A percentile compares a stretch with the other conserved stretches of the same genome.
These are phyloP conservation scores for Plusia festucae DNA, from an alignment of 2,888 invertebrate genomes.

Conservation along the genomic window DNA sequence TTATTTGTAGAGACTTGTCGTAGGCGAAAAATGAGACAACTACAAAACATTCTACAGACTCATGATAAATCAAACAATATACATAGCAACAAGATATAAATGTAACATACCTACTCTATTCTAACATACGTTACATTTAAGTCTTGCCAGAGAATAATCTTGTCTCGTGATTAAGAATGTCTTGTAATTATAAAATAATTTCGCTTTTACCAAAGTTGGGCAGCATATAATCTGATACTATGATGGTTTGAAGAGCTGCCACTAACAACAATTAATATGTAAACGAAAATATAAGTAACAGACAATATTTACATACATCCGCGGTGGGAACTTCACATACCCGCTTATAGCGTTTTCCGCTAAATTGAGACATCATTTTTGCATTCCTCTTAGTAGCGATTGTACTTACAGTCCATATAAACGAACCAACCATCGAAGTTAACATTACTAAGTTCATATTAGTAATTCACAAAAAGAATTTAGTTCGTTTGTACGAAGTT, in stretches of 20 bases:
- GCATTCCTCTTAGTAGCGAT: slow-evolving; percentile 29
- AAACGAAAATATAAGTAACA: slow-evolving; percentile 62
- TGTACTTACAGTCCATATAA: slow-evolving; percentile 39
- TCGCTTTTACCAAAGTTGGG: slow-evolving; percentile 24
- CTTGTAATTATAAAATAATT: slow-evolving; percentile 35
- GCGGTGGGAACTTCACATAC: slow-evolving; percentile 86
- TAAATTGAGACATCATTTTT: slow-evolving; percentile 72
- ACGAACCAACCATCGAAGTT: slow-evolving; percentile 36
- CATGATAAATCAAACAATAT: slow-evolving; percentile 5
- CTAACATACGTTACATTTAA: not conserved
- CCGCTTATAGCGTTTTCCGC: slow-evolving; percentile 79
- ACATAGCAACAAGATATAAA: slow-evolving; percentile 9
- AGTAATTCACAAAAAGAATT: slow-evolving; percentile 11
- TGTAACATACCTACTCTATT: slow-evolving; percentile 7
- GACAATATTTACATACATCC: slow-evolving; percentile 75
- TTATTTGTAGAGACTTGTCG: slow-evolving; percentile 28
- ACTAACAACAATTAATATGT: slow-evolving; percentile 65
- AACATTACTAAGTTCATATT: slow-evolving; percentile 8
- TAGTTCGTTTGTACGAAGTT: slow-evolving; percentile 43
- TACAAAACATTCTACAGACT: slow-evolving; percentile 22
- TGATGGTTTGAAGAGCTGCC: slow-evolving; percentile 61
- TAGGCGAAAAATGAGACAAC: slow-evolving; percentile 39
- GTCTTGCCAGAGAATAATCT: not conserved
- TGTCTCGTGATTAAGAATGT: slow-evolving; percentile 22
- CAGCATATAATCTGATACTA: slow-evolving; percentile 27